Evolutionary conservation across 2,888 invertebrate species (phyloP), one percentile per base, ranked within the genome.

Genomic region (Diachrysia chrysitis): DNA sequence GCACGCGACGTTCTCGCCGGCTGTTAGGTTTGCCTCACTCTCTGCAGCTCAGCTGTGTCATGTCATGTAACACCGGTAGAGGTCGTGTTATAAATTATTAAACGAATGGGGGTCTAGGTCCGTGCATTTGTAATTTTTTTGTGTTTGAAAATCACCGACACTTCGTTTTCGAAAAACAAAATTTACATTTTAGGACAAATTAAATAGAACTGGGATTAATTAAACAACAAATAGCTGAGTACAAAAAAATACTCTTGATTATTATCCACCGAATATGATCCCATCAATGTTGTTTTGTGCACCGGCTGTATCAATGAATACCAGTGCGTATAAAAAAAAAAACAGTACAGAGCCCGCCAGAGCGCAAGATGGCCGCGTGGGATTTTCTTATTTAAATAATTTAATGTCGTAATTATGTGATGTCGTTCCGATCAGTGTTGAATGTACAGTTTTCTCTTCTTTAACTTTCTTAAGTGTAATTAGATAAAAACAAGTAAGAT

Each of bases 21-120:
- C 83, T 86, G 76, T 69, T 93, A 89, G 93, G 93, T 94, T 85
- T 86, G 89, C 73, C 61, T 25, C 35, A 51, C 53, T 29, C 65
- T 58, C 68, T 67, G 32, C 46, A 48, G 12, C 17, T 62, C 46
- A 61, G 73, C 63, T 56, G 35, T 56, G 1, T 53, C 58, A 69
- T 65, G 48, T 69, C 63, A 62, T 60, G 58, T 78, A 79, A 77
- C 78, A 80, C 66, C 23, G 69, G 66, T 63, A 67, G 35, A 68
- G 74, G 76, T 62, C 56, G 62, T 59, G 76, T 29, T 4, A 35
- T 46, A 72, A 64, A 64, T 54, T 2, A 37, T 10, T 17, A 17
- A 32, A 32, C 17, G 17, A 2, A 23, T 32, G 10, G 16, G 21
- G 16, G n/a, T 32, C 48, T 51, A 7, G 56, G 53, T 59, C 55